Evolutionary conservation across 2,888 invertebrate species (phyloP), one percentile per base, ranked within the genome.

Genomic region (Amiota communis): DNA sequence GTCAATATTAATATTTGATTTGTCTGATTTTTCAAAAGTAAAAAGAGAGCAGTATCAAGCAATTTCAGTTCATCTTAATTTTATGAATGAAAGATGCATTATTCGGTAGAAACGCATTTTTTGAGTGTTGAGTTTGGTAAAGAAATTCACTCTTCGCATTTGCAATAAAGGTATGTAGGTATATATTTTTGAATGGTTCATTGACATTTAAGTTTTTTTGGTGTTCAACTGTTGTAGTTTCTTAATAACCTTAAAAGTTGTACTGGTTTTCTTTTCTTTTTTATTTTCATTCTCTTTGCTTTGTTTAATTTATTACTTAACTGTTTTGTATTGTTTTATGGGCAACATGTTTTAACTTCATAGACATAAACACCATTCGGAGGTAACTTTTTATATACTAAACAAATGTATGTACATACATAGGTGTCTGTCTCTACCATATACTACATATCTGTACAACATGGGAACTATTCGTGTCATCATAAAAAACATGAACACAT

Each of bases 251-350:
- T 36, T 36, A 36, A 36, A 36, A 1, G n/a, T 65, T 65, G 47
- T 65, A 65, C 56, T 71, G 64, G 36, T 74, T 64, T 59, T 67
- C 9, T 70, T 46, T 17, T 56, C 46, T 63, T 23, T 20, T 51
- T 61, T n/a, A n/a, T 73, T 70, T 68, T 51, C 72, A 13, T 70
- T 74, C 72, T 75, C 56, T 53, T 49, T 77, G 72, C 76, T 79
- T 82, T 81, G 77, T 73, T 79, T 59, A 20, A 20, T 59, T 63
- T 53, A 68, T 64, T 73, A 79, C 77, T 23, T 85, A 84, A 86
- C 85, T 86, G 86, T 83, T 83, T 83, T 86, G 83, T 83, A 83
- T 83, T 86, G 86, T 86, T 86, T 84, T 84, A 86, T 82, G 83
- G 86, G 75, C 86, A 78, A 73, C 71, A 71, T 73, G 76, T 64